phyloP scores from a whole-genome alignment of 1,140 invertebrate species.

The Euura lappo region DNA sequence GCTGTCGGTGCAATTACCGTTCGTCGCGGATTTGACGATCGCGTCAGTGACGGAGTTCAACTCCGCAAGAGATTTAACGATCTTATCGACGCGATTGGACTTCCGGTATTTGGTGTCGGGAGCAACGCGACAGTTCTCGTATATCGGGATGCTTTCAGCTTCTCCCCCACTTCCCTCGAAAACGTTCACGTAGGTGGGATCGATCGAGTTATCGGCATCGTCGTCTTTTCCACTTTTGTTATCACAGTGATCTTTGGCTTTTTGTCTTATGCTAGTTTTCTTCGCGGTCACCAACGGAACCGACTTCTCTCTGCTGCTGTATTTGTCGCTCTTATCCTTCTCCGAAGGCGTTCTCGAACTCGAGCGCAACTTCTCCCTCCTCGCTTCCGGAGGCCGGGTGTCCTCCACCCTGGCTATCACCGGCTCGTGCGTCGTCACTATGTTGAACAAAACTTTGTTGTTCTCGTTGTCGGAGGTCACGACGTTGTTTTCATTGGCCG shows the following conservation, averaged over 20 bases:
- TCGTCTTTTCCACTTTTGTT: conserved; percentile 6
- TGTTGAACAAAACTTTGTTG: conserved; percentile 36
- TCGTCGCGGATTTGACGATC: neutral
- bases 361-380: conserved; percentile 4
- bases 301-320: conserved; percentile 16
- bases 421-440: conserved; percentile 35
- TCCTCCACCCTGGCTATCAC: conserved; percentile 37
- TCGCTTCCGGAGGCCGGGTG: conserved; percentile 21
- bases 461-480: conserved; percentile 35
- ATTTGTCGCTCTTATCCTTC: conserved; percentile 7
- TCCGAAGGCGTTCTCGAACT: neutral
- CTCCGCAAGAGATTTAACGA: neutral
- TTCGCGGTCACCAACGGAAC: neutral
- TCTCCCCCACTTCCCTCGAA: conserved; percentile 19
- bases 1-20: neutral
- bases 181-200: conserved; percentile 30
- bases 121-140: conserved; percentile 28
- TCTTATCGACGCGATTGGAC: neutral
- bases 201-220: neutral
- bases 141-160: conserved; percentile 25
- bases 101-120: neutral
- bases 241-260: conserved; percentile 34
- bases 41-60: neutral
- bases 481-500: conserved; percentile 14
- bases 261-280: neutral